These are phyloP conservation scores for Pelvicachromis taeniatus DNA, from an alignment of 2,113 vertebrate genomes.

Conservation along the genomic window DNA sequence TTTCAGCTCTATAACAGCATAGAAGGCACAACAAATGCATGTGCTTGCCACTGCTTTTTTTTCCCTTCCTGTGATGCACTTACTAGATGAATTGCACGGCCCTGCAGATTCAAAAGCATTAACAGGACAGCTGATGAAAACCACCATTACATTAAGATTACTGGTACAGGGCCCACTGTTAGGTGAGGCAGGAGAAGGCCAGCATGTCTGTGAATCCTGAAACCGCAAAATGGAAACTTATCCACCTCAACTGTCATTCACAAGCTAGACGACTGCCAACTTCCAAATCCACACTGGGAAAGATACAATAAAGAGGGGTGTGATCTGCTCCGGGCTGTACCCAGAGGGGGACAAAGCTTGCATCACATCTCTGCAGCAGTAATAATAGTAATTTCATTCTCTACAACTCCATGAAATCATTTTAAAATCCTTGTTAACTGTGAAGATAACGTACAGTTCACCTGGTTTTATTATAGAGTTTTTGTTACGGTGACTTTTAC, in stretches of 20 bases:
- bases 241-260: not conserved
- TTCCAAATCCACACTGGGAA: slow-evolving; percentile 5
- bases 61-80: rapidly evolving
- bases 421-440: not conserved
- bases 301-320: slow-evolving; percentile 23
- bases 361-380: not conserved
- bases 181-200: not conserved
- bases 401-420: not conserved
- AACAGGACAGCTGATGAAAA: not conserved
- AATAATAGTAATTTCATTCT: not conserved
- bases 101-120: not conserved
- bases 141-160: not conserved
- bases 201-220: not conserved
- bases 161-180: not conserved
- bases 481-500: not conserved
- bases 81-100: not conserved
- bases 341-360: not conserved
- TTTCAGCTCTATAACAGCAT: not conserved
- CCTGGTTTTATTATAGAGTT: not conserved
- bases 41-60: not conserved
- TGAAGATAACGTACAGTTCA: not conserved
- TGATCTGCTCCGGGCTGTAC: not conserved
- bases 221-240: not conserved
- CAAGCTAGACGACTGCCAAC: slow-evolving; percentile 20
- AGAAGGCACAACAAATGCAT: not conserved